Percentiles rank a stretch among this genome's conserved stretches.
Evolutionary conservation across 2,113 vertebrate species (phyloP).

Genomic region (Centropus bengalensis): DNA sequence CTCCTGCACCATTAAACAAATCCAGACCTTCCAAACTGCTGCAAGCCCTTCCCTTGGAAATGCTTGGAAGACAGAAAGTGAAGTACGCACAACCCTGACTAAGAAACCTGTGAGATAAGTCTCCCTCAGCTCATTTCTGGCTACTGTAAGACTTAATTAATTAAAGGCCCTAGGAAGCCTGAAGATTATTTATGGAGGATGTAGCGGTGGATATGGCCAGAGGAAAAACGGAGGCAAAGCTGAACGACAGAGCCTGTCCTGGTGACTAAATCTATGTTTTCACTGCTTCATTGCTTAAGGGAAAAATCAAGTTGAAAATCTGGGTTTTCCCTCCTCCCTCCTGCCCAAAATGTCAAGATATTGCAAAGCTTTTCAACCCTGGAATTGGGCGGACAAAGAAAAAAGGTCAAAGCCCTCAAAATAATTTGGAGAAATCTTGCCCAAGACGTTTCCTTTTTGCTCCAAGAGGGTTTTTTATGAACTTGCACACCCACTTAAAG

Average conservation of each 20-base stretch:
- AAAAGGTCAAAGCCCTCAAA: conserved; percentile 40
- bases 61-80: neutral
- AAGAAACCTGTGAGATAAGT: neutral
- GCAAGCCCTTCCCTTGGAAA: neutral
- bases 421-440: neutral
- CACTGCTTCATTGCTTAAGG: neutral
- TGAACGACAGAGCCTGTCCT: neutral
- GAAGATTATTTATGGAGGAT: conserved; percentile 14
- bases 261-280: conserved; percentile 19
- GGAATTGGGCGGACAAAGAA: neutral
- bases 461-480: neutral
- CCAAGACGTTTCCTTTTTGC: conserved; percentile 11
- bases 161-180: conserved; percentile 33
- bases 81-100: neutral
- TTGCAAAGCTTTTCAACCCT: neutral
- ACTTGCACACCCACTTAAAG: conserved; percentile 16
- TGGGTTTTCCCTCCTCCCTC: neutral
- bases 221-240: neutral
- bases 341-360: conserved; percentile 3
- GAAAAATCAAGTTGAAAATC: neutral
- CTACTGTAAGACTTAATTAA: conserved; percentile 46
- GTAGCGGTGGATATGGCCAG: neutral
- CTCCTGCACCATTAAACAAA: neutral
- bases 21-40: neutral
- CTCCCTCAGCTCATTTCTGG: neutral